Percentiles rank a stretch among this genome's conserved stretches.
These are phyloP conservation scores for Gopherus evgoodei DNA, from an alignment of 2,113 vertebrate genomes.

Conservation along the genomic window DNA sequence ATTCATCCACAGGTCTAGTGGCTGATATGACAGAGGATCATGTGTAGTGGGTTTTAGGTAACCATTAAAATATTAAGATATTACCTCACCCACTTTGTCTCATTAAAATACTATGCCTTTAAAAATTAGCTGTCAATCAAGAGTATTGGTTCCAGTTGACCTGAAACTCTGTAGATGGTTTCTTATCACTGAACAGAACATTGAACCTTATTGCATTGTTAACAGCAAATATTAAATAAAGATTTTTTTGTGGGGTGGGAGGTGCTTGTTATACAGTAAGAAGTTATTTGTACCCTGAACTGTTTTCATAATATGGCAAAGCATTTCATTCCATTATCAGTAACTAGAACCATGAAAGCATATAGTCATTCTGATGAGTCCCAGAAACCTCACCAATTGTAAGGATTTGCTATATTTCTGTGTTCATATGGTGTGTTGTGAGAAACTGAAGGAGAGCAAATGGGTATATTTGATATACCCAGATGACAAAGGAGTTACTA, in stretches of 20 bases:
- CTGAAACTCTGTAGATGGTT: not conserved
- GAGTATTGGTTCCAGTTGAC: not conserved
- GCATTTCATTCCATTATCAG: constrained; percentile 22
- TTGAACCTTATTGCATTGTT: not conserved
- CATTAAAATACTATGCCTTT: not conserved
- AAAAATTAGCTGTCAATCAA: not conserved
- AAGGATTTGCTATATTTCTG: constrained; percentile 4
- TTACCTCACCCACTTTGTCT: not conserved
- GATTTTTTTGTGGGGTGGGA: not conserved
- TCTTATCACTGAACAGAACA: not conserved
- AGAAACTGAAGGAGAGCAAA: constrained; percentile 22
- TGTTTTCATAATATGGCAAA: constrained; percentile 33
- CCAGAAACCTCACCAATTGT: constrained; percentile 2
- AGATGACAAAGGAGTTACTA: not conserved
- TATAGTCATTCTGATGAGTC: constrained; percentile 19
- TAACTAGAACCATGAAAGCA: constrained; percentile 22
- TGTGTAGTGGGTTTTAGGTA: not conserved
- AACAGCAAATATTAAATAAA: not conserved
- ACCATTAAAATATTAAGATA: not conserved
- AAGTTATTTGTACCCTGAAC: not conserved
- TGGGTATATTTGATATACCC: not conserved
- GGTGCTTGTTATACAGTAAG: constrained; percentile 10
- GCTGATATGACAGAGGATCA: not conserved
- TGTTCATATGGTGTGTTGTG: not conserved
- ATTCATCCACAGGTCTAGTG: not conserved